Conservation (phyloP, 2,888 invertebrate species). For the Carcina quercana region DNA sequence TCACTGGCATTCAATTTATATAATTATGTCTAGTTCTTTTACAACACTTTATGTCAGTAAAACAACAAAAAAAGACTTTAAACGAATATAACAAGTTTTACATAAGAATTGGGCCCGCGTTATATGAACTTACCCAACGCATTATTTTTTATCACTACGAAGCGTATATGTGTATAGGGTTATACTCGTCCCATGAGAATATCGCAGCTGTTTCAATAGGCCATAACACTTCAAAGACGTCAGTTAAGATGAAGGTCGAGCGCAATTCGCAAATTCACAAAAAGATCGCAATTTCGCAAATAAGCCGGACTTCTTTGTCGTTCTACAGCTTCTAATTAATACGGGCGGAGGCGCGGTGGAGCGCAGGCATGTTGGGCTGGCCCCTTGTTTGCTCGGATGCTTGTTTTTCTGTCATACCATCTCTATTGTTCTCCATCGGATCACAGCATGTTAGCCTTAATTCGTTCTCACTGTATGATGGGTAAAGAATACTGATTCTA, state of each 20-base stretch:
- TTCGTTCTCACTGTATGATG: conserved; percentile 65
- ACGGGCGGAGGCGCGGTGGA: conserved; percentile 34
- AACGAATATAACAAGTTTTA: too few relatives aligned
- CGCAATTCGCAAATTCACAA: background rate
- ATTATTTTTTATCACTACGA: too few relatives aligned
- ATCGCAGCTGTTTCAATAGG: background rate
- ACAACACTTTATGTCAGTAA: too few relatives aligned
- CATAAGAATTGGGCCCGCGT: too few relatives aligned
- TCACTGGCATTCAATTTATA: too few relatives aligned
- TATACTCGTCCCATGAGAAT: background rate
- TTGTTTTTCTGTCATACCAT: conserved; percentile 52
- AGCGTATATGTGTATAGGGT: too few relatives aligned
- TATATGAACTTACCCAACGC: too few relatives aligned
- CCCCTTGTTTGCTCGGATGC: conserved; percentile 45
- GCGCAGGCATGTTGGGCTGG: conserved; percentile 42
- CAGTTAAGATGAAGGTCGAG: background rate
- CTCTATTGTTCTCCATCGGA: conserved; percentile 66
- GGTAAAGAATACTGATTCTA: conserved; percentile 57
- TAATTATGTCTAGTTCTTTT: too few relatives aligned
- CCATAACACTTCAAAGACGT: background rate
- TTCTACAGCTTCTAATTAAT: conserved; percentile 67
- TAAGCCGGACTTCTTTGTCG: conserved; percentile 30
- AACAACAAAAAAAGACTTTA: too few relatives aligned
- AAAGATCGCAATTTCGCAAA: background rate
- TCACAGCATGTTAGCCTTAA: conserved; percentile 66